A percentile compares a stretch with the other conserved stretches of the same genome.
Conservation (phyloP, 2,797 vertebrate species). For the Triplophysa yarkandensis region DNA sequence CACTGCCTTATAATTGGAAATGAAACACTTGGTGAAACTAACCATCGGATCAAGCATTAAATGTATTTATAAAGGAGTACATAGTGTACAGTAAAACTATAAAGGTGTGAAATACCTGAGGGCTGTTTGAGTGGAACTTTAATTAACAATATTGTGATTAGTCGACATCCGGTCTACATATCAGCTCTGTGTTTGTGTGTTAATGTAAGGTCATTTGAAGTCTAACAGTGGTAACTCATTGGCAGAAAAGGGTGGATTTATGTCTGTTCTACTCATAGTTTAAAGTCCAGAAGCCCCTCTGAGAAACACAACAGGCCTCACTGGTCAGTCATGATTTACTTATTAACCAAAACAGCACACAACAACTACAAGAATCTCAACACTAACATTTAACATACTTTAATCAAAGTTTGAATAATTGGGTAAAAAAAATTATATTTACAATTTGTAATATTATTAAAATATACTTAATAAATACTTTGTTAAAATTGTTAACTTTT, state of each 20-base stretch:
- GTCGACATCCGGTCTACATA: constrained; percentile 2
- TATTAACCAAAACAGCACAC: constrained; percentile 55
- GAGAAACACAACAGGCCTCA: constrained; percentile 1
- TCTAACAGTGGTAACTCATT: constrained; percentile 47
- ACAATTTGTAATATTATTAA: too few relatives aligned
- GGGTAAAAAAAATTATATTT: neutral
- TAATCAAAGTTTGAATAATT: neutral
- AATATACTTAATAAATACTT: too few relatives aligned
- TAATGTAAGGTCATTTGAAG: constrained; percentile 1
- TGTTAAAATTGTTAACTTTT: too few relatives aligned
- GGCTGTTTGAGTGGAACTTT: constrained; percentile 28
- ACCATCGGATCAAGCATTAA: neutral
- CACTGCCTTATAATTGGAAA: neutral
- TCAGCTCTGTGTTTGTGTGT: neutral
- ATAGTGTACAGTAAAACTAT: neutral
- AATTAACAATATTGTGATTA: constrained; percentile 28
- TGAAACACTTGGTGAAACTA: neutral
- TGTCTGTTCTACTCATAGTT: constrained; percentile 43
- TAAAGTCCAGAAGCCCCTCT: constrained; percentile 47
- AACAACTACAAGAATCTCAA: neutral
- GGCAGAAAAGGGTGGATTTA: constrained; percentile 33
- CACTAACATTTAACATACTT: neutral
- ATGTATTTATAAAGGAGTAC: neutral
- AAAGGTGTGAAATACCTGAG: constrained; percentile 41
- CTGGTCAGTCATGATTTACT: constrained; percentile 36